These are phyloP conservation scores for Trissolcus japonicus DNA, from an alignment of 2,888 invertebrate genomes.

Conservation along the genomic window DNA sequence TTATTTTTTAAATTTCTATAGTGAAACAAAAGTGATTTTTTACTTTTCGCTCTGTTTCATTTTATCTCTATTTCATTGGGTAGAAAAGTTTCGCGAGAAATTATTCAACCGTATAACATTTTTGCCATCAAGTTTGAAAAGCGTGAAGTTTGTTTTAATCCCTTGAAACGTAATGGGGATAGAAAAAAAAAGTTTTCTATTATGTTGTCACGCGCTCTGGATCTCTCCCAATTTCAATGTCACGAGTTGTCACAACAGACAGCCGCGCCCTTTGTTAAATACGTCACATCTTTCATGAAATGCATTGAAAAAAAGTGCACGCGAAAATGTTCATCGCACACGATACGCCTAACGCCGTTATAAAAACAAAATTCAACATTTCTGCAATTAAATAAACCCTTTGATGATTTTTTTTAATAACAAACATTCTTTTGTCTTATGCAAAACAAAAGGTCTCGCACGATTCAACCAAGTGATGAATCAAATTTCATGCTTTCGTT, in stretches of 20 bases:
- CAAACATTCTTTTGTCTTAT: not conserved
- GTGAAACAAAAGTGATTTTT: not conserved
- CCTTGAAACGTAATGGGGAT: conserved; percentile 14
- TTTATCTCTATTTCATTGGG: too few relatives aligned
- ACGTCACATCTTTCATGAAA: conserved; percentile 29
- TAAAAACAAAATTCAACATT: too few relatives aligned
- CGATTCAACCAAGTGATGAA: not conserved
- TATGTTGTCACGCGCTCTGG: conserved; percentile 36
- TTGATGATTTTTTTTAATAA: not conserved
- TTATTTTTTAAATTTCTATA: too few relatives aligned
- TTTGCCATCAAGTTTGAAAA: conserved; percentile 11
- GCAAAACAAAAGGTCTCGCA: not conserved
- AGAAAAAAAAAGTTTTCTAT: conserved; percentile 18
- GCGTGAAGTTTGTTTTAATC: conserved; percentile 32
- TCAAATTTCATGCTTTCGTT: not conserved
- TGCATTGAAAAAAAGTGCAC: conserved; percentile 7
- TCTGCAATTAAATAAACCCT: too few relatives aligned
- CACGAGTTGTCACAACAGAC: conserved; percentile 40
- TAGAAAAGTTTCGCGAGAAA: not conserved
- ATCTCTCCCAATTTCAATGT: conserved; percentile 47
- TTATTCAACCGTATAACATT: conserved; percentile 10
- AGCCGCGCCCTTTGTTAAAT: conserved; percentile 31
- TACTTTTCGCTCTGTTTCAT: not conserved
- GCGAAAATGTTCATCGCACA: too few relatives aligned
- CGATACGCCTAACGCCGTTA: too few relatives aligned